phyloP scores from a whole-genome alignment of 2,888 invertebrate species.

The Synergus laeviventris region DNA sequence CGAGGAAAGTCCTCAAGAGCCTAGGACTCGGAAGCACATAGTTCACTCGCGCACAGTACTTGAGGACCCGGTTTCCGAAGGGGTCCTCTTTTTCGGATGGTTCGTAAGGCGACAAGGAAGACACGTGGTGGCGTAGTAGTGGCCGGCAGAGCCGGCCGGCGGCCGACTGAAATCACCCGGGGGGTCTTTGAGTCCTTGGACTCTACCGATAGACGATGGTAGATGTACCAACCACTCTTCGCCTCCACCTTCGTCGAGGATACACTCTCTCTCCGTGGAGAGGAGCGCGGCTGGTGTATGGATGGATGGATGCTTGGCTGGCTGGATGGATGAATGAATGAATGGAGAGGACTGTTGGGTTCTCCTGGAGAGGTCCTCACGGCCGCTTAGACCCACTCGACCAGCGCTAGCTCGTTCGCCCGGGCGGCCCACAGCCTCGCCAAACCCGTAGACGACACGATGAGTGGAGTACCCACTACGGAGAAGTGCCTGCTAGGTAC shows the following conservation, averaged over 20 bases:
- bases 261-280: slow-evolving; percentile 60
- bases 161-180: slow-evolving; percentile 74
- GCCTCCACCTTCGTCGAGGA: slow-evolving; percentile 71
- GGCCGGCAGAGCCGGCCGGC: slow-evolving; percentile 75
- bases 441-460: slow-evolving; percentile 74
- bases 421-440: slow-evolving; percentile 68
- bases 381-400: slow-evolving; percentile 76
- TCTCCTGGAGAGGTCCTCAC: slow-evolving; percentile 76
- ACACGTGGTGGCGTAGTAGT: slow-evolving; percentile 60
- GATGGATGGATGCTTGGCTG: slow-evolving; percentile 57
- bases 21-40: neutral
- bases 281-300: slow-evolving; percentile 51
- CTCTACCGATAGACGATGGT: slow-evolving; percentile 72
- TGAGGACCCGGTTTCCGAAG: neutral
- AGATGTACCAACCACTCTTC: slow-evolving; percentile 72
- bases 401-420: slow-evolving; percentile 65
- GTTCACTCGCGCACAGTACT: neutral
- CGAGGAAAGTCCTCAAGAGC: neutral
- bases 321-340: slow-evolving; percentile 65
- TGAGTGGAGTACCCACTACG: slow-evolving; percentile 75
- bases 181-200: slow-evolving; percentile 73
- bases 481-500: slow-evolving; percentile 73
- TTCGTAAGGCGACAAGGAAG: slow-evolving; percentile 40
- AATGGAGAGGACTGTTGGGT: slow-evolving; percentile 74
- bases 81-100: neutral